phyloP scores from a whole-genome alignment of 2,797 vertebrate species.

The Manis javanica region DNA sequence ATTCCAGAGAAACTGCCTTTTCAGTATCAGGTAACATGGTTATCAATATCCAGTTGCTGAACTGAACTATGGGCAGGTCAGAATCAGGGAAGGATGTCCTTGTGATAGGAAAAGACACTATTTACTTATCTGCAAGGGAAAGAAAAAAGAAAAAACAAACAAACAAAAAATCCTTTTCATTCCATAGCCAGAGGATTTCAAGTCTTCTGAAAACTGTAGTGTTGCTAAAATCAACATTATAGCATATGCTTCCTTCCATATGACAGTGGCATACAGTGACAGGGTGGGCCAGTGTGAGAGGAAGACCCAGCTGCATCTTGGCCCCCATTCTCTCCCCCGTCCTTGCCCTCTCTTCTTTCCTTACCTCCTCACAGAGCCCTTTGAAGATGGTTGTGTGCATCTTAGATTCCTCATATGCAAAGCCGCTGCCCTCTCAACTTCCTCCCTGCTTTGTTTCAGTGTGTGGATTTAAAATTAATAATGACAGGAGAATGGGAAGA shows the following conservation, averaged over 20 bases:
- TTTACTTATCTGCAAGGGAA: background rate
- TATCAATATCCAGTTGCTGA: background rate
- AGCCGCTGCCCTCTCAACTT: background rate
- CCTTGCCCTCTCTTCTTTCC: background rate
- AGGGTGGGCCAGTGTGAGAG: rapidly evolving
- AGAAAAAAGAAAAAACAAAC: background rate
- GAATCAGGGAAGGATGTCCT: background rate
- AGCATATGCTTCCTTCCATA: background rate
- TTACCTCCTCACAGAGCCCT: rapidly evolving
- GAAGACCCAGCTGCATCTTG: background rate
- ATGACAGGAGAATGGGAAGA: background rate
- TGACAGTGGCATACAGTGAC: rapidly evolving
- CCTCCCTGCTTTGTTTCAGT: background rate
- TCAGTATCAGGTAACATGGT: background rate
- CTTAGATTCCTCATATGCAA: background rate
- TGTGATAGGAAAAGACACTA: background rate
- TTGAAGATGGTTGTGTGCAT: background rate
- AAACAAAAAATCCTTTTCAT: background rate
- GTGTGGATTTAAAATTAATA: background rate
- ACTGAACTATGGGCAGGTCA: background rate
- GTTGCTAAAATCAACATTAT: background rate
- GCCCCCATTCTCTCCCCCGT: background rate
- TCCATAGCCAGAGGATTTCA: background rate
- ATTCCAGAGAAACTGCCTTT: background rate
- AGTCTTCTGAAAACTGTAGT: background rate